These are phyloP conservation scores for Goniozus legneri DNA, from an alignment of 1,140 invertebrate species.

Conservation along the genomic window DNA sequence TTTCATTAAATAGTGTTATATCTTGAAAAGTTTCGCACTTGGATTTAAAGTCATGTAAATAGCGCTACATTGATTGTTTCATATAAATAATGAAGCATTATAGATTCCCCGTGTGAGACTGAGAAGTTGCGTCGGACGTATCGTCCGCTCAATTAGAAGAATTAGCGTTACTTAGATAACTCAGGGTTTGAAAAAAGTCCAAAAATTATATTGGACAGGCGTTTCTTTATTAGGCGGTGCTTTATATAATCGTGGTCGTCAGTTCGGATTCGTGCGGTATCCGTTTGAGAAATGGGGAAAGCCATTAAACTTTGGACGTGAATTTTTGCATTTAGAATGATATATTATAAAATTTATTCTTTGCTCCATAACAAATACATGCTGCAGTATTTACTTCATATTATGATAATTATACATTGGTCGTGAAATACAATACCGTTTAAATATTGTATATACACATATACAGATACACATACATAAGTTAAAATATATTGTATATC, in stretches of 20 bases:
- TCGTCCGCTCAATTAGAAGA: conserved; percentile 10
- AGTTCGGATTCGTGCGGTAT: no score
- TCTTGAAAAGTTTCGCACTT: conserved; percentile 1
- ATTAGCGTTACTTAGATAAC: conserved; percentile 21
- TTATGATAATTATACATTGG: conserved; percentile 17
- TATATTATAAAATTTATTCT: conserved; percentile 34
- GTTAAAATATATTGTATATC: conserved; percentile 15
- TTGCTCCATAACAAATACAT: conserved; percentile 25
- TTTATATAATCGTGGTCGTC: no score
- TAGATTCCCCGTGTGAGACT: conserved; percentile 1
- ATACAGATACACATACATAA: conserved; percentile 15
- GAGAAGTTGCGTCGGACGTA: conserved; percentile 1
- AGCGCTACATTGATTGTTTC: conserved; percentile 20
- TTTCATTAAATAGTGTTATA: conserved; percentile 7
- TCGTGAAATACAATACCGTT: conserved; percentile 11
- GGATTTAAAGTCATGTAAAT: conserved; percentile 40
- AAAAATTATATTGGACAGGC: conserved; percentile 14
- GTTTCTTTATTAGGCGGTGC: neutral
- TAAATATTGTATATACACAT: conserved; percentile 12
- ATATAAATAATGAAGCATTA: conserved; percentile 10
- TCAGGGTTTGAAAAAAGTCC: conserved; percentile 25
- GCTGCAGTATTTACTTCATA: conserved; percentile 26
- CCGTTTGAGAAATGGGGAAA: no score
- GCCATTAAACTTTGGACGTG: no score
- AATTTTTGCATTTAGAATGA: conserved; percentile 29